Evolutionary conservation across 2,888 invertebrate species (phyloP), one percentile per base, ranked within the genome.

Genomic region (Trachelus troglodyta): DNA sequence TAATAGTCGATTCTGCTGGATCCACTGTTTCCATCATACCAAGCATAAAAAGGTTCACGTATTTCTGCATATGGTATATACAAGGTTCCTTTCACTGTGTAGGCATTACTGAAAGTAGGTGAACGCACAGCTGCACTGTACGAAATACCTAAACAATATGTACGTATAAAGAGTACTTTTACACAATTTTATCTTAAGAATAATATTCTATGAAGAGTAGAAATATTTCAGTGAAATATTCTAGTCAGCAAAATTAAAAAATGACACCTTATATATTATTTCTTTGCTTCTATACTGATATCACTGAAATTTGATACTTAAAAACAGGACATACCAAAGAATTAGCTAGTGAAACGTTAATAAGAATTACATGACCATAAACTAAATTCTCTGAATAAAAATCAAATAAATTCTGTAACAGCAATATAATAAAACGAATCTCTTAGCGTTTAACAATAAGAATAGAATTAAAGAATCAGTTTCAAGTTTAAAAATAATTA

Each of bases 41-140:
- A 98, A 23, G 96, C 97, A 87, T 94, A 95, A 89, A 99, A 98
- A 0, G 98, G 98, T 91, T 99, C 98, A 34, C 94, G 94, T 75
- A 99, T 95, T 92, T 98, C 98, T 0, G 98, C 98, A 92, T 98
- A 99, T 0, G 99, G 98, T 83, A 99, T 97, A 84, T 94, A 94
- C 35, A 98, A 92, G 4, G 95, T 93, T 4, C 97, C 98, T 88
- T 95, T 95, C 0, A 96, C 95, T 0, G 95, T 94, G 88, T 97
- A 97, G 0, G 94, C 94, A 0, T 93, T 89, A 87, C 94, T 96
- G 94, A 97, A 97, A 91, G 92, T 92, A 30, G 96, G 96, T 1
- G 93, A 92, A 69, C 74, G 78, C 11, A 78, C 9, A 9, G 79
- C 77, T 23, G 69, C 68, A n/a, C 80, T 79, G 33, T 77, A 79